Evolutionary conservation across 35 echinoderm and acorn worm genomes (phyloP), one percentile per base, ranked within the genome.

Genomic region (Apostichopus parvimensis): DNA sequence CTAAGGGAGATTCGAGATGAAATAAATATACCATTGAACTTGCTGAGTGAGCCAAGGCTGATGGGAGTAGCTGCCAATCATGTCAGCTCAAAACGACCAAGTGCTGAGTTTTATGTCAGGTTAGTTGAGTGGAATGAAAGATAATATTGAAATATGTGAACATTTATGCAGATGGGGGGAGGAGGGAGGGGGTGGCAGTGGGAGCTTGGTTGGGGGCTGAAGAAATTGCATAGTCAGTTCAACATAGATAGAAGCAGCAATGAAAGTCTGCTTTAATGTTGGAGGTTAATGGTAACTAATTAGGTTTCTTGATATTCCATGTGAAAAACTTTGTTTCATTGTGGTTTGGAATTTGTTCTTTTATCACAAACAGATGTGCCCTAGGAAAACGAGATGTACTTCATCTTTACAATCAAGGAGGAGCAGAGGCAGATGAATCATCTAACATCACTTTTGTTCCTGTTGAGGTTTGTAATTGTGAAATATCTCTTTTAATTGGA

Each of bases 361-460:
- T 75, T 18, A 75, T 75, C 71, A 75, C 71, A 18, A 75, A 75
- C 71, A 98, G 96, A 65, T 98, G 96, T 72, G 76, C 56, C 20
- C 93, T 98, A 14, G 52, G 53, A 6, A 92, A 94, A 13, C 77
- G 73, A 70, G 93, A 95, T 62, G 92, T 98, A 23, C 93, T 89
- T 60, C 62, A 92, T 73, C 64, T 85, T 68, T 98, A 98, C 65
- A 66, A 94, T 18, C 23, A 90, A 86, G 96, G 96, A 11, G 96
- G 96, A 10, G 90, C 94, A 57, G 96, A 98, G 53, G 96, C 96
- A 85, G 94, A 95, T 1, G 96, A 98, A 72, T 98, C 96, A 72
- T 94, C 96, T 28, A 91, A 60, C n/a, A 82, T 98, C 2, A 87
- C 77, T 58, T 91, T 98, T 11, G 57, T 98, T 53, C 77, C 60